phyloP scores from a whole-genome alignment of 2,113 vertebrate species.

The Apodemus sylvaticus region DNA sequence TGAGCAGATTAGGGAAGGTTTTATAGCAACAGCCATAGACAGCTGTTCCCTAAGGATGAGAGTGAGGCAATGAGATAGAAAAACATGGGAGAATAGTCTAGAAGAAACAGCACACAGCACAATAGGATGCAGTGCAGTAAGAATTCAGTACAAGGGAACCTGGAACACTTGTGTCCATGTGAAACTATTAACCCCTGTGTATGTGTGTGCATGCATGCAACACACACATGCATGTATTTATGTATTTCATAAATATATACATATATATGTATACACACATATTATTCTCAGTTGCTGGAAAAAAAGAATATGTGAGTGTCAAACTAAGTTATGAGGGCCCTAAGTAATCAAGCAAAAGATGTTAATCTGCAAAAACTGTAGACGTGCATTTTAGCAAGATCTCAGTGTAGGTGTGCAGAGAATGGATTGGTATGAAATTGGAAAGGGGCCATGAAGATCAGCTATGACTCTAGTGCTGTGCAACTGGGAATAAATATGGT shows the following conservation, averaged over 20 bases:
- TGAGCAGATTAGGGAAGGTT: background rate
- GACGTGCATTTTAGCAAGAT: constrained; percentile 13
- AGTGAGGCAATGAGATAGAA: background rate
- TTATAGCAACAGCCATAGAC: constrained; percentile 4
- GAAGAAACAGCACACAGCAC: background rate
- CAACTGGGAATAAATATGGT: background rate
- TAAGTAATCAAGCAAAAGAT: background rate
- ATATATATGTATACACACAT: no score
- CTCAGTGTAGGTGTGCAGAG: background rate
- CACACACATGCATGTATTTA: no score
- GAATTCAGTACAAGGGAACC: background rate
- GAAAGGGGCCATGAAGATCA: background rate
- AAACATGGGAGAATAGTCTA: background rate
- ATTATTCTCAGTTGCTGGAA: background rate
- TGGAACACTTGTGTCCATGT: background rate
- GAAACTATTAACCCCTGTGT: background rate
- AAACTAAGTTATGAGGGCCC: background rate
- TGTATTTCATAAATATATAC: background rate
- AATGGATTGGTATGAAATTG: background rate
- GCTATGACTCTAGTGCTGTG: background rate
- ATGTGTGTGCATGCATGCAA: no score
- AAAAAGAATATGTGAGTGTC: background rate
- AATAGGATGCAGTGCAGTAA: background rate
- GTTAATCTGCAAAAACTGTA: background rate
- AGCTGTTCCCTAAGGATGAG: background rate